Conservation (phyloP, 2,113 vertebrate genomes). For the Diadophis punctatus region DNA sequence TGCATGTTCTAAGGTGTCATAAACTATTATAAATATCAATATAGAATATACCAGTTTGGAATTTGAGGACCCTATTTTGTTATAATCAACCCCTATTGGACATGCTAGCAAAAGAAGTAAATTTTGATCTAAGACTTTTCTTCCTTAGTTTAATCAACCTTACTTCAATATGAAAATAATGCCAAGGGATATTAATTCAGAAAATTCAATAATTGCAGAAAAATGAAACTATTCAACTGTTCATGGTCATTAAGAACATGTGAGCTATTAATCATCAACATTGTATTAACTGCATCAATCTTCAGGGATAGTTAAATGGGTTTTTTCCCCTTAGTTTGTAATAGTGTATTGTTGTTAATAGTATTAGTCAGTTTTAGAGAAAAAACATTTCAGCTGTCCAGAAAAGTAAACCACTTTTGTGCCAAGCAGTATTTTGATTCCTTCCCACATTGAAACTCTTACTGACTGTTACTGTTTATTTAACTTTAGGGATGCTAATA, state of each 20-base stretch:
- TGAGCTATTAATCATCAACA: slow-evolving; percentile 8
- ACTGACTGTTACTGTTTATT: background rate
- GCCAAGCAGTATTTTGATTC: background rate
- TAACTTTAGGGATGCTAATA: background rate
- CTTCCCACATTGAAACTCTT: background rate
- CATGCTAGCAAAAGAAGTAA: background rate
- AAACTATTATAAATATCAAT: slow-evolving; percentile 39
- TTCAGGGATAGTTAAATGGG: slow-evolving; percentile 10
- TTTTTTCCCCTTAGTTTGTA: background rate
- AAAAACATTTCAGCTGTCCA: background rate
- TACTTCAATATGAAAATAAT: background rate
- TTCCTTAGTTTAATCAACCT: background rate
- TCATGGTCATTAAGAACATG: slow-evolving; percentile 1
- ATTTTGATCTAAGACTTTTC: background rate
- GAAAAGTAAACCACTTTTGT: background rate
- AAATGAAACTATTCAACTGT: slow-evolving; percentile 39
- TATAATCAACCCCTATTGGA: background rate
- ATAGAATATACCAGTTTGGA: slow-evolving; percentile 21
- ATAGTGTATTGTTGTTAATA: background rate
- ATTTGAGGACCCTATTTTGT: slow-evolving; percentile 21
- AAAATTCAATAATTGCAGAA: slow-evolving; percentile 31
- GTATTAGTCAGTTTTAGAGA: background rate
- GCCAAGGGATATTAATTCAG: background rate
- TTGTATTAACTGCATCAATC: background rate
- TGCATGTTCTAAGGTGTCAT: slow-evolving; percentile 55